Evolutionary conservation across 2,113 vertebrate genomes (phyloP), one percentile per base, ranked within the genome.

Genomic region (Muntiacus muntjak): DNA sequence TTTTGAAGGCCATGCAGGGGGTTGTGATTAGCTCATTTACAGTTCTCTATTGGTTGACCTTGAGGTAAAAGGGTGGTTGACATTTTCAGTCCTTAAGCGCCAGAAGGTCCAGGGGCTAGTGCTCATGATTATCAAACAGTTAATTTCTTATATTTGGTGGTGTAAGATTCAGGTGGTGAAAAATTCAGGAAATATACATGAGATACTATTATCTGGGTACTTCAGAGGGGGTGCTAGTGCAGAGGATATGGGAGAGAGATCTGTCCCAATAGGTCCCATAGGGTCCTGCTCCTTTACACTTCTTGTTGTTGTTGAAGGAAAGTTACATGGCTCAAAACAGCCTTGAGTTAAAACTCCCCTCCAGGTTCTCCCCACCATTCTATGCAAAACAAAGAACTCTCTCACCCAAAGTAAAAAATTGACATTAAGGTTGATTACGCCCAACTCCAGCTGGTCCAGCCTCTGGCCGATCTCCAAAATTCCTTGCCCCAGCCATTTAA

Each of bases 1-100:
- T 45, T 78, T 45, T 78, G 10, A 60, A 60, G 57, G 3, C 74
- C 74, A 15, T 0, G 13, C 3, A 2, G 25, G 40, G 74, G 40
- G 28, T 26, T 45, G 40, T 45, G 74, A 45, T 45, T 43, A 45
- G 74, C 74, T 78, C 40, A 78, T 78, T 25, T 25, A 45, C 25
- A 78, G 13, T 78, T 78, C 25, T 78, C 6, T 78, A 26, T 26
- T 76, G 71, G 71, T 43, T 76, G 36, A 43, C 40, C 12, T 43
- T 26, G 36, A 43, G 71, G 71, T 43, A 43, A 76, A 23, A 76
- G 74, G 26, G 23, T 28, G 3, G 74, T 78, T 78, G 25, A 28
- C 74, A 78, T 78, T 45, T 45, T 78, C 40, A 78, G 40, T 78
- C 74, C 74, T 45, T 78, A 28, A 43, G 40, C 13, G 15, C 6